phyloP scores from a whole-genome alignment of 2,113 vertebrate species.

The Hypanus sabinus region DNA sequence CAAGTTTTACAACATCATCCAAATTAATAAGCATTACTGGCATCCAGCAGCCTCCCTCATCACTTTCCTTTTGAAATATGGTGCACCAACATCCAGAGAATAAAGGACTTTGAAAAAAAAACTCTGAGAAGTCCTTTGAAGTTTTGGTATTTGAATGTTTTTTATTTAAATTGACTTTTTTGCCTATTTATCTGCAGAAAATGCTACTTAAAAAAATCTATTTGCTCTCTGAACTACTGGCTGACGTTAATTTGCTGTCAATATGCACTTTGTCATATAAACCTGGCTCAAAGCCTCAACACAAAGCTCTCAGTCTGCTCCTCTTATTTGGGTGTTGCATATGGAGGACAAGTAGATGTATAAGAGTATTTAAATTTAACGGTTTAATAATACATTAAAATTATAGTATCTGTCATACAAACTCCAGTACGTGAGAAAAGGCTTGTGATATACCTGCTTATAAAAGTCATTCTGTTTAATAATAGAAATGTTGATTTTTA shows the following conservation, averaged over 20 bases:
- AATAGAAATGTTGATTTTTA: slow-evolving; percentile 3
- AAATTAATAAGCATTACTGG: background rate
- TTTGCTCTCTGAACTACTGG: slow-evolving; percentile 14
- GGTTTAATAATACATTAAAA: slow-evolving; percentile 13
- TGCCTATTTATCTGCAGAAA: background rate
- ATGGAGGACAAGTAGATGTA: background rate
- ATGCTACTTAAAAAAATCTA: background rate
- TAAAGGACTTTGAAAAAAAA: background rate
- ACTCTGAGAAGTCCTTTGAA: background rate
- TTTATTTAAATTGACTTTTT: background rate
- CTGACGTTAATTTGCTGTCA: slow-evolving; percentile 29
- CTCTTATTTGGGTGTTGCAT: background rate
- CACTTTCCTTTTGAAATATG: background rate
- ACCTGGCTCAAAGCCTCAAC: background rate
- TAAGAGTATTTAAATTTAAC: slow-evolving; percentile 32
- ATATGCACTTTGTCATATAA: background rate
- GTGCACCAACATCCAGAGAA: background rate
- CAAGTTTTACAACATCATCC: background rate
- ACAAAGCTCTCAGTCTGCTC: background rate
- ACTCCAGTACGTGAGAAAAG: background rate
- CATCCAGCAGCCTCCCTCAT: background rate
- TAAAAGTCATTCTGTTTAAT: background rate
- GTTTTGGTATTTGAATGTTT: background rate
- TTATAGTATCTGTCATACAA: background rate
- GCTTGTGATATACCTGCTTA: background rate